Conservation (phyloP, 2,113 vertebrate species). For the Gopherus evgoodei region DNA sequence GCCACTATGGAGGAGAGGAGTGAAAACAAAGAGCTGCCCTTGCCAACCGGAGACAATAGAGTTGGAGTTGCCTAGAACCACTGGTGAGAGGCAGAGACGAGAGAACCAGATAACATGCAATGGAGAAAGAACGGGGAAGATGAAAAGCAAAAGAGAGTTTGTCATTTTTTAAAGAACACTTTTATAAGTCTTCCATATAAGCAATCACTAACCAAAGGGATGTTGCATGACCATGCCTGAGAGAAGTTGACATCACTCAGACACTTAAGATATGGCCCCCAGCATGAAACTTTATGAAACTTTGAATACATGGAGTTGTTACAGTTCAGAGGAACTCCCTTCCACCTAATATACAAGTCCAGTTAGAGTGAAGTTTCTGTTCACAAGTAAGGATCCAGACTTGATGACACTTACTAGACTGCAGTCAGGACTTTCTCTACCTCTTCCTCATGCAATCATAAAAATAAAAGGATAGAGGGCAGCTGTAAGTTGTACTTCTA, state of each 20-base stretch:
- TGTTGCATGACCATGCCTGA: not conserved
- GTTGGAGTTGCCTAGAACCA: not conserved
- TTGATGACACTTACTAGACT: not conserved
- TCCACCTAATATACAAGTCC: not conserved
- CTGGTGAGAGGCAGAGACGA: not conserved
- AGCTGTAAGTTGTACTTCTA: fast-evolving
- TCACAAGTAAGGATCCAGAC: conserved; percentile 10
- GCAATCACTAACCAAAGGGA: not conserved
- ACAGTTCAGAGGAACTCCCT: conserved; percentile 10
- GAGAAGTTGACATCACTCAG: not conserved
- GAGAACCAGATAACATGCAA: not conserved
- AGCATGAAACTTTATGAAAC: not conserved
- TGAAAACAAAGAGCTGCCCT: not conserved
- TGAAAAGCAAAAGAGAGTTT: not conserved
- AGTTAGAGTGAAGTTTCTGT: not conserved
- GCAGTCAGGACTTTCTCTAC: not conserved
- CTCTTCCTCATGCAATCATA: not conserved
- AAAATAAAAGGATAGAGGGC: not conserved
- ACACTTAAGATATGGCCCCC: not conserved
- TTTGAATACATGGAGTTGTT: not conserved
- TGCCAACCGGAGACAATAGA: not conserved
- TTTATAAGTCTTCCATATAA: not conserved
- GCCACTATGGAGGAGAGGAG: not conserved
- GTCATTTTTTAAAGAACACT: not conserved
- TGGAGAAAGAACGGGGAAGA: not conserved